Evolutionary conservation across 2,113 vertebrate species (phyloP).

Genomic region (Brachypteracias leptosomus): DNA sequence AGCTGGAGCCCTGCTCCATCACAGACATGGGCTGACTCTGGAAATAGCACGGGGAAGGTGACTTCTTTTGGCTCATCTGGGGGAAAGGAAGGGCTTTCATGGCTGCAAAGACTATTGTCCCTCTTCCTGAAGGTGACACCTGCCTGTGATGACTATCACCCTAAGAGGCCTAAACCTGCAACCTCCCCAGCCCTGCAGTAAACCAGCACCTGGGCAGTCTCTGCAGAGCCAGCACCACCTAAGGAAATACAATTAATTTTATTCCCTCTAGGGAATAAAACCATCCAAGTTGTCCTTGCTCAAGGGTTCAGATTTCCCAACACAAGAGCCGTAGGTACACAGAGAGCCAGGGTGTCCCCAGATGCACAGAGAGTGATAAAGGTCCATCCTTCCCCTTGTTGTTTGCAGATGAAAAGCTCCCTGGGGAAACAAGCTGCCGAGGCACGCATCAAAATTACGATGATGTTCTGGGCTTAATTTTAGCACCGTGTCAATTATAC

Average conservation of each 20-base stretch:
- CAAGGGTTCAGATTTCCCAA: neutral
- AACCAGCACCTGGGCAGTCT: neutral
- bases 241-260: neutral
- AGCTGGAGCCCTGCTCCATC: neutral
- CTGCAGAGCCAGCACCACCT: neutral
- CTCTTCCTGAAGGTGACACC: neutral
- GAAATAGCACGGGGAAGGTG: rapidly evolving
- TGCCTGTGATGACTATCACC: neutral
- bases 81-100: neutral
- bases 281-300: neutral
- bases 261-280: neutral
- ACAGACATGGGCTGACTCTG: neutral
- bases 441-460: rapidly evolving
- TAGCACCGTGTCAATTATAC: neutral
- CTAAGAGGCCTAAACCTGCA: neutral
- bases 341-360: neutral
- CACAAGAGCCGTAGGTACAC: neutral
- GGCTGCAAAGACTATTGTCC: neutral
- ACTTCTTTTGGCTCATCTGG: neutral
- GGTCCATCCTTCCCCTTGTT: neutral
- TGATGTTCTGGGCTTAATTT: neutral
- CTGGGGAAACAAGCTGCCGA: neutral
- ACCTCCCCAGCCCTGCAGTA: neutral
- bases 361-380: rapidly evolving
- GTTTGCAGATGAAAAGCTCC: neutral